Evolutionary conservation across 53 echinoderm and acorn worm species (phyloP).

Genomic region (Zoroaster sp.): DNA sequence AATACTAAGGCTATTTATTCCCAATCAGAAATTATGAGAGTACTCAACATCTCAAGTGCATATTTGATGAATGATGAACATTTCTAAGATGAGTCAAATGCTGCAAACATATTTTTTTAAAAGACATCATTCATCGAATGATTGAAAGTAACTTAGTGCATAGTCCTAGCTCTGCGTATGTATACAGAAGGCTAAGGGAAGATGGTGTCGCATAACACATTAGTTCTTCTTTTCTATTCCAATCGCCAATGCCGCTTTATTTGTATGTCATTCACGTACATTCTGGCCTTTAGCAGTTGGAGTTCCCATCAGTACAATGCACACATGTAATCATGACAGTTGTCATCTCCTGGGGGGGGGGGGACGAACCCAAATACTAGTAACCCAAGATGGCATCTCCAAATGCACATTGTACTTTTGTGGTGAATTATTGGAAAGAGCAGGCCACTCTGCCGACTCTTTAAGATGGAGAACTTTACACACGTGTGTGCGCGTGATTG

Average conservation of each 20-base stretch:
- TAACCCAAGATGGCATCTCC: not conserved
- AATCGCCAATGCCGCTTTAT: not conserved
- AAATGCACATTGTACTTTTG: not conserved
- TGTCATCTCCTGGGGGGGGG: not conserved
- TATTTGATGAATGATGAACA: no score
- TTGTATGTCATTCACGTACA: not conserved
- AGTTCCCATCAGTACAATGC: not conserved
- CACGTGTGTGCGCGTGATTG: not conserved
- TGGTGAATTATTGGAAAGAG: conserved; percentile 3
- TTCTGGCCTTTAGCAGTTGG: not conserved
- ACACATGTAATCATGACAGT: conserved; percentile 24
- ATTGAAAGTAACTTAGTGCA: not conserved
- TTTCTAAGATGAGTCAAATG: no score
- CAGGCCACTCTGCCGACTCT: not conserved
- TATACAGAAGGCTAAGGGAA: not conserved
- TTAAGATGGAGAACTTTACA: not conserved
- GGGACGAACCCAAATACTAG: not conserved
- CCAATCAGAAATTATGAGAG: no score
- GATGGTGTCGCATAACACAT: conserved; percentile 13
- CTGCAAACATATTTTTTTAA: no score
- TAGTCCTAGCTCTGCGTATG: not conserved
- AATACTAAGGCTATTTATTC: no score
- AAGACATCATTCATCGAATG: not conserved
- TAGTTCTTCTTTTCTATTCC: not conserved
- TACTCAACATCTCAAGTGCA: no score